phyloP scores from a whole-genome alignment of 1,140 invertebrate genomes.

The Homalodisca vitripennis region DNA sequence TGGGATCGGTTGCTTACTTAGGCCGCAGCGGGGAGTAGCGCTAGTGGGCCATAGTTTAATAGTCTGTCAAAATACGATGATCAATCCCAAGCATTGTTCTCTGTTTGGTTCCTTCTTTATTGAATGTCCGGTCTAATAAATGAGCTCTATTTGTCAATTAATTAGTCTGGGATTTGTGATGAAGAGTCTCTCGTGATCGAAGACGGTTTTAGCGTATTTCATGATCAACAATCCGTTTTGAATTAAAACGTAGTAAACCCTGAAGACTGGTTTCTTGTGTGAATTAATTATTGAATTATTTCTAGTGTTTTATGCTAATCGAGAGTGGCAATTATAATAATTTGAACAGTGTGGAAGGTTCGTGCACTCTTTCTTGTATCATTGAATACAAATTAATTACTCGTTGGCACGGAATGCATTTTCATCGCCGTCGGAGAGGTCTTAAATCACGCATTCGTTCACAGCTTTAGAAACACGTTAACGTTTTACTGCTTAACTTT shows the following conservation, averaged over 20 bases:
- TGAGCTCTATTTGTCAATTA: slow-evolving; percentile 22
- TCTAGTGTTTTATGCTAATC: slow-evolving; percentile 18
- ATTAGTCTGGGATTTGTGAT: slow-evolving; percentile 6
- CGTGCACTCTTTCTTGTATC: slow-evolving; percentile 2
- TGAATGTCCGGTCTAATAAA: not conserved
- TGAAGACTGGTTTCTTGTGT: not conserved
- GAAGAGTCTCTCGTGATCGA: not conserved
- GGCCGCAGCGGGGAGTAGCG: not conserved
- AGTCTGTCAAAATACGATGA: slow-evolving; percentile 19
- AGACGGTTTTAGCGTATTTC: not conserved
- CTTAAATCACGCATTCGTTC: no score
- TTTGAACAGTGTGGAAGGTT: slow-evolving; percentile 3
- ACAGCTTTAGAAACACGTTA: no score
- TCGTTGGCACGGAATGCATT: not conserved
- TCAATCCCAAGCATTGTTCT: slow-evolving; percentile 11
- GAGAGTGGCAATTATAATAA: slow-evolving; percentile 16
- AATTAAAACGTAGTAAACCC: slow-evolving; percentile 1
- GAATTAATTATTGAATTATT: slow-evolving; percentile 18
- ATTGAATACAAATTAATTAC: slow-evolving; percentile 19
- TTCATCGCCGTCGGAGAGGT: not conserved
- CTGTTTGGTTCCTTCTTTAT: not conserved
- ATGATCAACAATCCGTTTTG: not conserved
- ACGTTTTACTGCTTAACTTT: no score
- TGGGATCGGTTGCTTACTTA: slow-evolving; percentile 12
- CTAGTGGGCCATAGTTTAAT: slow-evolving; percentile 4